Evolutionary conservation across 2,797 vertebrate genomes (phyloP).

Genomic region (Poeciliopsis paucimaculata): DNA sequence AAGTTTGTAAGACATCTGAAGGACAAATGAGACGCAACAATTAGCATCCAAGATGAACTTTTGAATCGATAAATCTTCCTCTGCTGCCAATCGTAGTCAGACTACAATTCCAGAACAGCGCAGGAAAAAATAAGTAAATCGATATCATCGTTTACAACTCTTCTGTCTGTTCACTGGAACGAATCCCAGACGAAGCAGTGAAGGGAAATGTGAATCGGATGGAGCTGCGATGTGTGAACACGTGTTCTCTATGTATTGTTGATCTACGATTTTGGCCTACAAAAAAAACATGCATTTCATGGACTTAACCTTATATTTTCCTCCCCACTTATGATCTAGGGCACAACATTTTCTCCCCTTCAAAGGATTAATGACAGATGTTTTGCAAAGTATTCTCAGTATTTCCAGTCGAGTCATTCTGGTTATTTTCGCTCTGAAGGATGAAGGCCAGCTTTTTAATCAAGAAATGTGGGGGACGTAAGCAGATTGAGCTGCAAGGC

Average conservation of each 20-base stretch:
- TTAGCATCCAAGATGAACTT: too few species aligned
- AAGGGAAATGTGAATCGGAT: too few species aligned
- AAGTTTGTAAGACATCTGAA: too few species aligned
- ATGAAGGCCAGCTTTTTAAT: constrained; percentile 15
- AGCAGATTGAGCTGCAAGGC: constrained; percentile 14
- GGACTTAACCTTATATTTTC: background rate
- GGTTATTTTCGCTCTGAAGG: constrained; percentile 7
- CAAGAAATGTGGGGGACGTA: constrained; percentile 17
- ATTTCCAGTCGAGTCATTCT: background rate
- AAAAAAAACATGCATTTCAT: background rate
- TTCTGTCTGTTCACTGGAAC: too few species aligned
- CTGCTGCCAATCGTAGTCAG: too few species aligned
- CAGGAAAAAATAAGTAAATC: too few species aligned
- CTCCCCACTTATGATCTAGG: background rate
- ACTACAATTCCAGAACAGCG: too few species aligned
- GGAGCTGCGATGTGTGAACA: background rate
- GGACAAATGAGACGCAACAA: too few species aligned
- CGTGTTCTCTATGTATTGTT: background rate
- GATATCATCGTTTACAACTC: too few species aligned
- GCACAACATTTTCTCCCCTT: constrained; percentile 6
- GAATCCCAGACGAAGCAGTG: too few species aligned
- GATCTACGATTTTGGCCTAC: background rate
- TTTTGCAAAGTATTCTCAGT: constrained; percentile 1
- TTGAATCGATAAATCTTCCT: too few species aligned
- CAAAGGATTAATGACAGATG: constrained; percentile 7